Base-by-base conservation (phyloP, 2,888 invertebrate genomes). In the Pachymerium ferrugineum region DNA sequence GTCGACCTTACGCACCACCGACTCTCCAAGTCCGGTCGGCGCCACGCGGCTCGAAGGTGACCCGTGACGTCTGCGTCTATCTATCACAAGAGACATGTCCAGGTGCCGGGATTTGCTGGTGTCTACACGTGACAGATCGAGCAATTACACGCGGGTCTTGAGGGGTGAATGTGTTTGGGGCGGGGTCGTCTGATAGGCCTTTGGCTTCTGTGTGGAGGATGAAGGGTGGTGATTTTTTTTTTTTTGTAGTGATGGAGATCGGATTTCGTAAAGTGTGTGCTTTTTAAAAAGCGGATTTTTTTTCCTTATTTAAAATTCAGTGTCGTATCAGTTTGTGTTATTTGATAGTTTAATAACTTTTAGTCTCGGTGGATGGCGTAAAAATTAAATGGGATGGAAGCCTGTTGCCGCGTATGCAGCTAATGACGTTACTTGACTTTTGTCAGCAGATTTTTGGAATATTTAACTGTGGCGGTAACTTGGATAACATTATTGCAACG, bases 261-360 rank as follows among this genome's bases (percentile, higher is more conserved):
- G n/a, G n/a, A n/a, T n/a, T n/a, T n/a, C n/a, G n/a, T n/a, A n/a
- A n/a, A n/a, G n/a, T n/a, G n/a, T n/a, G n/a, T n/a, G n/a, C n/a
- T n/a, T n/a, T n/a, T n/a, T n/a, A n/a, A n/a, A n/a, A n/a, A n/a
- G n/a, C n/a, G n/a, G n/a, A n/a, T n/a, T n/a, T n/a, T n/a, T n/a
- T n/a, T n/a, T n/a, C n/a, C n/a, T n/a, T n/a, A n/a, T n/a, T n/a
- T n/a, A n/a, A n/a, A n/a, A n/a, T n/a, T n/a, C n/a, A n/a, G n/a
- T n/a, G n/a, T n/a, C n/a, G n/a, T n/a, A n/a, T n/a, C n/a, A n/a
- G 47, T 47, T 8, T 2, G 47, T 1, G 47, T 16, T 19, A 4
- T 47, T 47, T 47, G 47, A 47, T 47, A 47, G 47, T 47, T 47
- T 47, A 47, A 47, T 47, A 22, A 47, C 47, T 47, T 47, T 47